These are phyloP conservation scores for Pyrocephalus nanus DNA, from an alignment of 2,797 vertebrate genomes.

Conservation along the genomic window DNA sequence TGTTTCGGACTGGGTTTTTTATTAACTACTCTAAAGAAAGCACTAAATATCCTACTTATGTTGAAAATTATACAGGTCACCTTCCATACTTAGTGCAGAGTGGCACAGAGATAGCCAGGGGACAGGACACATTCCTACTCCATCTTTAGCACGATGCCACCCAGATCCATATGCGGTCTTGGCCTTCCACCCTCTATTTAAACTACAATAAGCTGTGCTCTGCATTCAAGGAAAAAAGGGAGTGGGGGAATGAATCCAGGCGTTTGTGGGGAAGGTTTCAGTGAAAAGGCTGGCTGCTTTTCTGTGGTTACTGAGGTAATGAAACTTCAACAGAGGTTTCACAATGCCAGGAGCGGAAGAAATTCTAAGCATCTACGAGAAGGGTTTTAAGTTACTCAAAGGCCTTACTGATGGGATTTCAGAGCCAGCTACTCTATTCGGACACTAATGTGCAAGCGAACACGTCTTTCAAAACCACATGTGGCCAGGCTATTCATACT, in stretches of 20 bases:
- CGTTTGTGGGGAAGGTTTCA: constrained; percentile 42
- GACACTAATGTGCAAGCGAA: constrained; percentile 11
- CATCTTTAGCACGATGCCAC: constrained; percentile 3
- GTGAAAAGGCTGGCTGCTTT: constrained; percentile 22
- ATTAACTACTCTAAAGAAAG: constrained; percentile 50
- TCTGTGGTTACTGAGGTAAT: constrained; percentile 64
- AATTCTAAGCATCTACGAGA: constrained; percentile 55
- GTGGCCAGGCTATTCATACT: constrained; percentile 26
- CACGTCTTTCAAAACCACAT: constrained; percentile 59
- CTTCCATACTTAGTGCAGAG: constrained; percentile 38
- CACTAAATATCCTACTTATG: constrained; percentile 14
- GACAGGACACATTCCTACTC: background rate
- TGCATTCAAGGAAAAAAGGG: constrained; percentile 17
- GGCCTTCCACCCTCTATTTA: constrained; percentile 64
- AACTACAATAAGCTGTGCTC: constrained; percentile 50
- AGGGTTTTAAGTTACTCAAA: constrained; percentile 36
- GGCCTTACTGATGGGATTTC: constrained; percentile 27
- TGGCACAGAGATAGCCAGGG: background rate
- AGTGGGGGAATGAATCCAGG: constrained; percentile 39
- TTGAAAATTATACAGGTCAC: constrained; percentile 38
- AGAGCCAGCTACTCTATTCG: constrained; percentile 1
- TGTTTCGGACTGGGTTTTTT: background rate
- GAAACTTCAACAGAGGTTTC: constrained; percentile 40
- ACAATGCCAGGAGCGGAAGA: constrained; percentile 64
- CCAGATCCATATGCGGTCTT: background rate